Evolutionary conservation across 1,140 invertebrate species (phyloP).

Genomic region (Ceratosolen solmsi): DNA sequence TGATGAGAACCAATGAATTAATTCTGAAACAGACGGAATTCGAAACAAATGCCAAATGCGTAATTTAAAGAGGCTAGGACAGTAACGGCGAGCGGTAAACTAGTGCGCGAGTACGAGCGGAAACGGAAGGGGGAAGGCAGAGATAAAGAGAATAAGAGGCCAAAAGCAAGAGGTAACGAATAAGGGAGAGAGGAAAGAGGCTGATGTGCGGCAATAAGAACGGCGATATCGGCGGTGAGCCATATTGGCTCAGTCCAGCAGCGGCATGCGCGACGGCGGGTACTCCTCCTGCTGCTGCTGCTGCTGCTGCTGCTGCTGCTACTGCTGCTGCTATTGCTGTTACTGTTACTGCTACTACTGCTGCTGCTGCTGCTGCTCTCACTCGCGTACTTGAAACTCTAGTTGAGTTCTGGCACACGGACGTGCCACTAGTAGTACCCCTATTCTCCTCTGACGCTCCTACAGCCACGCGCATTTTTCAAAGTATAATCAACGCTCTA

Average conservation of each 20-base stretch:
- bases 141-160: no score
- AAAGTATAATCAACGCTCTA: neutral
- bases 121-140: no score
- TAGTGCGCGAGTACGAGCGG: neutral
- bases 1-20: no score
- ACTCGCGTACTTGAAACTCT: no score
- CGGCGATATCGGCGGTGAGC: conserved; percentile 10
- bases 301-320: neutral
- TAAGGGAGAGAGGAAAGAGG: neutral
- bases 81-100: neutral
- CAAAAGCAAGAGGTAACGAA: neutral
- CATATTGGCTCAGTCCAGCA: conserved; percentile 57
- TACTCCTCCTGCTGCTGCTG: conserved; percentile 30
- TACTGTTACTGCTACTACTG: conserved; percentile 24
- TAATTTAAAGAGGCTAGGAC: neutral
- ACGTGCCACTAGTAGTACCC: neutral
- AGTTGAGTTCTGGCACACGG: conserved; percentile 6
- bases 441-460: neutral
- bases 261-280: conserved; percentile 59
- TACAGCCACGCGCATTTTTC: neutral
- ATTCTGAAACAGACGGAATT: no score
- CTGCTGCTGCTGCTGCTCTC: conserved; percentile 15
- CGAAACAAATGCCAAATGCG: neutral
- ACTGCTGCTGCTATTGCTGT: conserved; percentile 25
- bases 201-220: conserved; percentile 2